A percentile compares a stretch with the other conserved stretches of the same genome.
These are phyloP conservation scores for Alethe diademata DNA, from an alignment of 2,113 vertebrate genomes.

Conservation along the genomic window DNA sequence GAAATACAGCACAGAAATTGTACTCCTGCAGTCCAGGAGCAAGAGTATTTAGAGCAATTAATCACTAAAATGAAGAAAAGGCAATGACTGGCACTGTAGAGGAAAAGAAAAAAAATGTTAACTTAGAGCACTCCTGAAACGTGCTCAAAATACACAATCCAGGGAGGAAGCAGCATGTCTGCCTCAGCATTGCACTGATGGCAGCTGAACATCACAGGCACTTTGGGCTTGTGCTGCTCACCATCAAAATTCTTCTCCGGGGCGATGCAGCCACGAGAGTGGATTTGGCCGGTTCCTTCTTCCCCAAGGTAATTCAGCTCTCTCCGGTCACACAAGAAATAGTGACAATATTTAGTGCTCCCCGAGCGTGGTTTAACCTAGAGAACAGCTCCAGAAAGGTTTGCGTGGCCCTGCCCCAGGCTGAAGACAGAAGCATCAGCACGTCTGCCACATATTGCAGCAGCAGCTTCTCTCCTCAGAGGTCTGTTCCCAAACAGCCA, in stretches of 20 bases:
- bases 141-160: slow-evolving; percentile 62
- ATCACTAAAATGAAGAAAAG: slow-evolving; percentile 75
- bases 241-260: slow-evolving; percentile 1
- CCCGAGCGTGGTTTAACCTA: neutral
- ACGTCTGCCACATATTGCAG: neutral
- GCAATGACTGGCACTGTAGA: slow-evolving; percentile 62
- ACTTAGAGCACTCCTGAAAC: slow-evolving; percentile 64
- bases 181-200: neutral
- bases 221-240: neutral
- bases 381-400: neutral
- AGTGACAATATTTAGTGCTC: neutral
- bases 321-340: neutral
- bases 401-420: neutral
- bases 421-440: neutral
- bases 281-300: neutral
- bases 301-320: neutral
- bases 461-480: neutral
- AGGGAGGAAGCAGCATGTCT: neutral
- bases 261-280: neutral
- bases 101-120: slow-evolving; percentile 33
- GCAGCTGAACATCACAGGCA: neutral
- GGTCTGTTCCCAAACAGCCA: neutral
- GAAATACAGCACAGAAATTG: slow-evolving; percentile 51
- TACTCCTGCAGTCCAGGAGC: slow-evolving; percentile 52
- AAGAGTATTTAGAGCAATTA: slow-evolving; percentile 76